A percentile compares a stretch with the other conserved stretches of the same genome.
Evolutionary conservation across 2,113 vertebrate species (phyloP).

Genomic region (Tachycineta bicolor): DNA sequence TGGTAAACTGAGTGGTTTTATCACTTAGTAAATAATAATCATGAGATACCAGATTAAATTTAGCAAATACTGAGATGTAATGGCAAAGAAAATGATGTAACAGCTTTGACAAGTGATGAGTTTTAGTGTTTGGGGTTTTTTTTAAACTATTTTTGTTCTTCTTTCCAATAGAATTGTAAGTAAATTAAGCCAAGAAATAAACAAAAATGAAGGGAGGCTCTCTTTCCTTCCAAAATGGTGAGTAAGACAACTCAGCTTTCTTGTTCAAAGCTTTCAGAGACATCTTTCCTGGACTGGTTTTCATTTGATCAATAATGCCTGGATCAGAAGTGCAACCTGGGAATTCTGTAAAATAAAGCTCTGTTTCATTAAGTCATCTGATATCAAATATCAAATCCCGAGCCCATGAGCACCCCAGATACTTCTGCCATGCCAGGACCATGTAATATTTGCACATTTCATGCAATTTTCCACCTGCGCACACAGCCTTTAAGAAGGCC

Average conservation of each 20-base stretch:
- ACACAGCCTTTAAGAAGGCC: background rate
- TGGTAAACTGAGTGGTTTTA: background rate
- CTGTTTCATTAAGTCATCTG: background rate
- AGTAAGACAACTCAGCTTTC: background rate
- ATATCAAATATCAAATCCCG: background rate
- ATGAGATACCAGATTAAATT: background rate
- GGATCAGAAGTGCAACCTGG: background rate
- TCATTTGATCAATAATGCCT: background rate
- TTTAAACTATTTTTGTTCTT: background rate
- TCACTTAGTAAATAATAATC: background rate
- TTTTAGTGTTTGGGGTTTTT: background rate
- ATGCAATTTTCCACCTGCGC: background rate
- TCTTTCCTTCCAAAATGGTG: slow-evolving; percentile 83
- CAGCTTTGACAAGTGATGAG: background rate
- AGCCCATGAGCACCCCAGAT: background rate
- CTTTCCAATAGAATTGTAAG: slow-evolving; percentile 80
- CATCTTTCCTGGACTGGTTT: background rate
- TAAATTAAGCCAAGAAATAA: slow-evolving; percentile 88
- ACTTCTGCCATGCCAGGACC: background rate
- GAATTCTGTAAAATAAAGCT: background rate
- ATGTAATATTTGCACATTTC: background rate
- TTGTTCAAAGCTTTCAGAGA: background rate
- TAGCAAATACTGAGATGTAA: background rate
- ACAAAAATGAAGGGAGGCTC: slow-evolving; percentile 83
- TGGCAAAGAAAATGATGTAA: background rate